A percentile compares a stretch with the other conserved stretches of the same genome.
phyloP scores from a whole-genome alignment of 1,140 invertebrate genomes.

The Drosophila parvula region DNA sequence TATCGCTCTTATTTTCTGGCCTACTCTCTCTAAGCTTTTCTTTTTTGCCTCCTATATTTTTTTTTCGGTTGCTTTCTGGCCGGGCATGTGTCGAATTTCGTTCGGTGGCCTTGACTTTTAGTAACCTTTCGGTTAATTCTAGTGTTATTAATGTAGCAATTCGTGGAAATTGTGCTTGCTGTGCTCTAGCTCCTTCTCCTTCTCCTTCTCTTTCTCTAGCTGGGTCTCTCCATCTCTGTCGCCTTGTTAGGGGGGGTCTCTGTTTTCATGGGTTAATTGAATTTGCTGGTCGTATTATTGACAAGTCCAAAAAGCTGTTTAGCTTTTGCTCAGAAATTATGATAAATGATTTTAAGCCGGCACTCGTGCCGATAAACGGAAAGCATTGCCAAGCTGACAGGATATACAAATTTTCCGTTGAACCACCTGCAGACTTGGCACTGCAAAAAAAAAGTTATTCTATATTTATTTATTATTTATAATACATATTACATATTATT shows the following conservation, averaged over 20 bases:
- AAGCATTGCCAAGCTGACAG: slow-evolving; percentile 21
- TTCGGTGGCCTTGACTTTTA: slow-evolving; percentile 74
- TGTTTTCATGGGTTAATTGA: slow-evolving; percentile 62
- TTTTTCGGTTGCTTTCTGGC: slow-evolving; percentile 1
- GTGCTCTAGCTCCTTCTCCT: not conserved
- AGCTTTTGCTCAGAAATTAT: slow-evolving; percentile 38
- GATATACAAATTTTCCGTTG: slow-evolving; percentile 23
- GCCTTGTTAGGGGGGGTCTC: slow-evolving; percentile 1
- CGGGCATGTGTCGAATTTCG: slow-evolving; percentile 70
- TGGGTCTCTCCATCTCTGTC: not conserved
- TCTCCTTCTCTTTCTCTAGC: not conserved
- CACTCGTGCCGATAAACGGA: slow-evolving; percentile 14
- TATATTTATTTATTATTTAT: not conserved
- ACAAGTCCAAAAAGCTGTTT: slow-evolving; percentile 36
- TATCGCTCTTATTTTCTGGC: slow-evolving; percentile 20
- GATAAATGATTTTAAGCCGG: slow-evolving; percentile 47
- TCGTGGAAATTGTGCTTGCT: slow-evolving; percentile 60
- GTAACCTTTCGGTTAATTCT: slow-evolving; percentile 79
- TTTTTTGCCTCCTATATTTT: not conserved
- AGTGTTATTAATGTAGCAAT: slow-evolving; percentile 77
- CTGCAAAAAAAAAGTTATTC: not conserved
- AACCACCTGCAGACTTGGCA: slow-evolving; percentile 7
- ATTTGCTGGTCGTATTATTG: slow-evolving; percentile 57
- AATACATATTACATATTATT: no score
- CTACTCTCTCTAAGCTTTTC: slow-evolving; percentile 16